A percentile compares a stretch with the other conserved stretches of the same genome.
Conservation (phyloP, 2,113 vertebrate species). For the Nettapus auritus region DNA sequence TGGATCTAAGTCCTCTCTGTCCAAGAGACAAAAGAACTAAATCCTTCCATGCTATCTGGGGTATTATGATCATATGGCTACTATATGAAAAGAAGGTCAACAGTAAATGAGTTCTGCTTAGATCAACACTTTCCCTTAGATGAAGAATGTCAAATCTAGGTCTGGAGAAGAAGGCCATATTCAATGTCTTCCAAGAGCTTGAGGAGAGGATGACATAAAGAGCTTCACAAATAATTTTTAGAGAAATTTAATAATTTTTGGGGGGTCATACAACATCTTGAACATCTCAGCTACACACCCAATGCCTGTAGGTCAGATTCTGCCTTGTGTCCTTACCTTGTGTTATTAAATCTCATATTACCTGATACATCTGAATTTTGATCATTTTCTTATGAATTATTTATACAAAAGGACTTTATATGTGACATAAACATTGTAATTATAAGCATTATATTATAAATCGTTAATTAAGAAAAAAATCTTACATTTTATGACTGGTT, state of each 20-base stretch:
- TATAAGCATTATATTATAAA: background rate
- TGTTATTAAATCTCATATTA: background rate
- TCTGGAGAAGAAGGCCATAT: background rate
- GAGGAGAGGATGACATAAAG: background rate
- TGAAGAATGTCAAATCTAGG: background rate
- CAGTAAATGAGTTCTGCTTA: background rate
- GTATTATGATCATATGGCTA: background rate
- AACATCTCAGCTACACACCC: background rate
- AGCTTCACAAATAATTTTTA: background rate
- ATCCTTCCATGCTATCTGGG: background rate
- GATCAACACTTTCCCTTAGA: background rate
- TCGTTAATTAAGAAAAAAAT: background rate
- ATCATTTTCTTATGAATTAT: background rate
- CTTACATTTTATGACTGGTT: background rate
- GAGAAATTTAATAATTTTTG: background rate
- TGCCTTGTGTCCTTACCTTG: background rate
- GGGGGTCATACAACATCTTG: background rate
- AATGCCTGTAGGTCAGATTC: background rate
- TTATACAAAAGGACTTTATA: background rate
- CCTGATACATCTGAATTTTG: background rate
- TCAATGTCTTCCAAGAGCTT: background rate
- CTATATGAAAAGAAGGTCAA: background rate
- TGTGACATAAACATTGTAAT: background rate
- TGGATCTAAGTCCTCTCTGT: background rate
- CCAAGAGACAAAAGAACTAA: background rate